These are phyloP conservation scores for Limnephilus lunatus DNA, from an alignment of 2,888 invertebrate species.

Conservation along the genomic window DNA sequence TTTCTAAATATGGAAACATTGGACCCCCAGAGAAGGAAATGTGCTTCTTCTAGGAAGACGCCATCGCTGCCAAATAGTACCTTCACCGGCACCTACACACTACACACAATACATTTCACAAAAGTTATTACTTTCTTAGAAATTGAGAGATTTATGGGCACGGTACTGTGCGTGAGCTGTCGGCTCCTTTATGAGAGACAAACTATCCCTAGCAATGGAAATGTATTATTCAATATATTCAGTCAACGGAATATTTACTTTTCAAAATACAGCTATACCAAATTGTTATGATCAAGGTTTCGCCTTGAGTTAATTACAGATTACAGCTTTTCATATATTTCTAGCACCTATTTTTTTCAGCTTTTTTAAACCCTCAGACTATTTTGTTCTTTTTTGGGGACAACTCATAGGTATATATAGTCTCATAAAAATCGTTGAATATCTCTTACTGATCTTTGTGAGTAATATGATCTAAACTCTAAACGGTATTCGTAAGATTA, in stretches of 20 bases:
- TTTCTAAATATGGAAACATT: constrained; percentile 1
- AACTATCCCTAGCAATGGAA: not conserved
- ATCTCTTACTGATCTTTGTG: too few relatives aligned
- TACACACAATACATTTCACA: constrained; percentile 9
- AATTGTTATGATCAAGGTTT: not conserved
- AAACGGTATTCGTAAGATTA: too few relatives aligned
- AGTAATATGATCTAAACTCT: too few relatives aligned
- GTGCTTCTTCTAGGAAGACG: constrained; percentile 28
- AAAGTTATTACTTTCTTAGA: constrained; percentile 51
- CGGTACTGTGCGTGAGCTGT: constrained; percentile 5
- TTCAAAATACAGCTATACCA: too few relatives aligned
- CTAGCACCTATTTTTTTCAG: not conserved
- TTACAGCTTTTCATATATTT: not conserved
- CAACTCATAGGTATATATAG: too few relatives aligned
- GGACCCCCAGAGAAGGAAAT: constrained; percentile 25
- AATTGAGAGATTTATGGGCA: constrained; percentile 54
- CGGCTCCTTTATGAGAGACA: constrained; percentile 22
- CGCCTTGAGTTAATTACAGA: not conserved
- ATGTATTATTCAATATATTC: not conserved
- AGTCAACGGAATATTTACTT: not conserved
- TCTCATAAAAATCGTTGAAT: too few relatives aligned
- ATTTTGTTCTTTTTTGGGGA: too few relatives aligned
- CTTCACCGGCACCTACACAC: not conserved
- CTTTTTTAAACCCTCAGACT: not conserved
- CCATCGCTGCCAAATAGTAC: not conserved